Base-by-base conservation (phyloP, 1,140 invertebrate species). In the Alviniconcha marisindica region DNA sequence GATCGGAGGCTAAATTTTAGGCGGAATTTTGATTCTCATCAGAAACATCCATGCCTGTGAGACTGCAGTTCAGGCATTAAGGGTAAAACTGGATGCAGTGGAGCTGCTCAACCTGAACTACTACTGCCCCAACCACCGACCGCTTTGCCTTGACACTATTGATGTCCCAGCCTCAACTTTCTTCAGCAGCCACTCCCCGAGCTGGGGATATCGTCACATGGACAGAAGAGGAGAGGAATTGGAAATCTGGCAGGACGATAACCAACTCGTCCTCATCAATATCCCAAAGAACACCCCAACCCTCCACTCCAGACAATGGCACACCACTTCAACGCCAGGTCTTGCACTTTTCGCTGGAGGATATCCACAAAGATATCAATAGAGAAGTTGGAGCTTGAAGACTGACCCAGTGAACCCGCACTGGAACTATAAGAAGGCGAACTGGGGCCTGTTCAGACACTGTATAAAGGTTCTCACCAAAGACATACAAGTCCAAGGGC, bases 241-340 rank as follows among this genome's bases (percentile, higher is more conserved):
- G 7, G 40, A 66, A 36, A 36, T 36, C 38, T 51, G 56, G 76
- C 74, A 84, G 14, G 60, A 79, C 33, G 84, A 69, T 1, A 38
- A 82, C 21, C 0, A 14, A 12, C 63, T 84, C 0, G 73, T 82
- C 40, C 74, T 77, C 40, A 56, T 60, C 51, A 54, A 82, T 0
- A n/a, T 5, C 0, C 74, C 83, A 15, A n/a, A 31, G 3, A 63
- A 81, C 48, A 24, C n/a, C 18, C 54, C 80, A 60, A 77, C 73
- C 18, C 78, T 84, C 63, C 78, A 81, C 66, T 83, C 83, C 48
- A 83, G 81, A 81, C 1, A 36, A 36, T 84, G 83, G 77, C 83
- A 84, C 73, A 74, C 82, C 33, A 84, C 79, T 10, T 82, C 85
- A 0, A 84, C 85, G 0, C 79, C 85, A 63, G 80, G 73, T 38